These are phyloP conservation scores for Agrochola circellaris DNA, from an alignment of 2,888 invertebrate genomes.

Conservation along the genomic window DNA sequence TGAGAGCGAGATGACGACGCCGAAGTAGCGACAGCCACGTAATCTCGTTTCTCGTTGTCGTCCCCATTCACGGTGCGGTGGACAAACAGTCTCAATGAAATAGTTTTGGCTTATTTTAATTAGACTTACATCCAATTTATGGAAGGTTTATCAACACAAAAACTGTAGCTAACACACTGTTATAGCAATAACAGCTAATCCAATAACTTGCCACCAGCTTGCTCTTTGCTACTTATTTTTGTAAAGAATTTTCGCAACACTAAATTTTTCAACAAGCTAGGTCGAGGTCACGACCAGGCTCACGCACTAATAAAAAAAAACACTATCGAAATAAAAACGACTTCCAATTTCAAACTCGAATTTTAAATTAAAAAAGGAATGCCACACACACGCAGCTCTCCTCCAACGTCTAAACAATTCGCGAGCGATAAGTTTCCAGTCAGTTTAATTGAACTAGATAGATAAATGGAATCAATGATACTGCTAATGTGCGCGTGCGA, in stretches of 20 bases:
- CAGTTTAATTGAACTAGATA: slow-evolving; percentile 64
- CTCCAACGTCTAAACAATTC: slow-evolving; percentile 25
- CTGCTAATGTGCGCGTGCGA: slow-evolving; percentile 4
- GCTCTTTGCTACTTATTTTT: not conserved
- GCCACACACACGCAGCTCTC: not conserved
- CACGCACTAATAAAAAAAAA: not conserved
- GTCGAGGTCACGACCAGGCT: accelerated
- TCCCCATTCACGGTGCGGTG: no score
- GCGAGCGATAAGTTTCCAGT: slow-evolving; percentile 54
- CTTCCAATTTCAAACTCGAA: not conserved
- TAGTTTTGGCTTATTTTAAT: not conserved
- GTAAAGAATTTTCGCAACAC: not conserved
- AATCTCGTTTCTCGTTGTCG: no score
- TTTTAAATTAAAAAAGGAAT: not conserved
- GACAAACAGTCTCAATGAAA: not conserved
- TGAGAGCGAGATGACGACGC: no score
- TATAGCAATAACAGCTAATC: not conserved
- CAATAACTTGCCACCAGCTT: not conserved
- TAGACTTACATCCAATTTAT: not conserved
- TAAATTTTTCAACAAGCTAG: no score
- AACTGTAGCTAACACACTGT: not conserved
- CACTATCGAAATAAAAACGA: not conserved
- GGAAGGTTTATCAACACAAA: not conserved
- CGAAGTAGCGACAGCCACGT: no score
- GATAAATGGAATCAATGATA: slow-evolving; percentile 63